Evolutionary conservation across 2,888 invertebrate genomes (phyloP), one percentile per base, ranked within the genome.

Genomic region (Odontomyia ornata): DNA sequence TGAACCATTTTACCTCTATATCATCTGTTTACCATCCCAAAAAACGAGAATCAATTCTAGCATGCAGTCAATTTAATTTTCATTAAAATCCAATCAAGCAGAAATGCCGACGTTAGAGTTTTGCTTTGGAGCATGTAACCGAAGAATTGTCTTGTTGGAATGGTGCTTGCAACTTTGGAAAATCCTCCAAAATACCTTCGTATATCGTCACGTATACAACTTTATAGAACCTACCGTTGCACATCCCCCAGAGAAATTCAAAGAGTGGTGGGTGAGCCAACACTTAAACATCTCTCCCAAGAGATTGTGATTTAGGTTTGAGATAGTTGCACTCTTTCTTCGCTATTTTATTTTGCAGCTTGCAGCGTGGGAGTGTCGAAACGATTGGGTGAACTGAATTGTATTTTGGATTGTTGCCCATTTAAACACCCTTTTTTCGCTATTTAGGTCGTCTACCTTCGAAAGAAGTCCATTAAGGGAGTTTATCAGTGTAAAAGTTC

Each of bases 71-170:
- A 75, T 75, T 75, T 75, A 62, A 75, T 75, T 75, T 75, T 64
- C 75, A 75, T 75, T 75, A 75, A 75, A 75, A 75, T 64, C 64
- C 75, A 75, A 75, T 75, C 75, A 75, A 46, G 47, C 43, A 75
- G 75, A 75, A 75, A 64, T 62, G 75, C 75, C 60, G 64, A 75
- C 75, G 75, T 47, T 64, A 21, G 60, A 30, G 60, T 47, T 57
- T 36, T 60, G 21, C 23, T 60, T 73, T 36, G 15, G 60, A 57
- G 47, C 57, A 73, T 73, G 73, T 73, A 73, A 43, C 57, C 57
- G 36, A 73, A 4, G 57, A 18, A 36, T 18, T 28, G n/a, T 60
- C 60, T 72, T 72, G 25, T 23, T 36, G 36, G 15, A 15, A 25
- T 64, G 27, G 73, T 60, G 30, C 73, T 30, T 73, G 23, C 73